A percentile compares a stretch with the other conserved stretches of the same genome.
phyloP scores from a whole-genome alignment of 2,797 vertebrate genomes.

The Cryptoblepharus egeriae region DNA sequence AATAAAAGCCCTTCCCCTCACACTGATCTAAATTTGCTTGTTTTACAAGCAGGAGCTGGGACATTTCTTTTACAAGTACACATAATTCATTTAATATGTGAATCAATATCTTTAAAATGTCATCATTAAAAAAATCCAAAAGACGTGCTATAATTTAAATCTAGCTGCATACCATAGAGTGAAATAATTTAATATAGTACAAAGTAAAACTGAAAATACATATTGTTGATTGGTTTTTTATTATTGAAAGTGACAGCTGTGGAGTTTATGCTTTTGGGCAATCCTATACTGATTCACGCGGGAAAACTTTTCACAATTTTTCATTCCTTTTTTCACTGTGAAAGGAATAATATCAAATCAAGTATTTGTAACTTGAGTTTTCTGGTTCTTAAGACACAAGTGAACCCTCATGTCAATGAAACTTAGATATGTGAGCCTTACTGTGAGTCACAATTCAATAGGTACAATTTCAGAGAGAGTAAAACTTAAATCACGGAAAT shows the following conservation, averaged over 20 bases:
- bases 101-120: background rate
- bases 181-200: background rate
- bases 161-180: background rate
- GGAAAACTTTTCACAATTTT: no score
- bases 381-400: background rate
- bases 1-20: background rate
- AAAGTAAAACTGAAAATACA: background rate
- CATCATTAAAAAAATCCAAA: background rate
- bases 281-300: background rate
- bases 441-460: background rate
- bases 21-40: background rate
- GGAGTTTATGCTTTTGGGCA: constrained; percentile 9
- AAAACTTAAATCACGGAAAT: background rate
- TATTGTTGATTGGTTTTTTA: background rate
- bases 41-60: background rate
- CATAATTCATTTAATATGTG: background rate
- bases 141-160: background rate
- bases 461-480: background rate
- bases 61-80: background rate
- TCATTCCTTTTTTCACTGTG: background rate
- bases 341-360: background rate
- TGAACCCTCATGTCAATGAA: background rate
- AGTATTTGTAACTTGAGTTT: background rate
- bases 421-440: background rate
- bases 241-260: constrained; percentile 26